Conservation (phyloP, 2,797 vertebrate species). For the Brachyrhaphis roseni region DNA sequence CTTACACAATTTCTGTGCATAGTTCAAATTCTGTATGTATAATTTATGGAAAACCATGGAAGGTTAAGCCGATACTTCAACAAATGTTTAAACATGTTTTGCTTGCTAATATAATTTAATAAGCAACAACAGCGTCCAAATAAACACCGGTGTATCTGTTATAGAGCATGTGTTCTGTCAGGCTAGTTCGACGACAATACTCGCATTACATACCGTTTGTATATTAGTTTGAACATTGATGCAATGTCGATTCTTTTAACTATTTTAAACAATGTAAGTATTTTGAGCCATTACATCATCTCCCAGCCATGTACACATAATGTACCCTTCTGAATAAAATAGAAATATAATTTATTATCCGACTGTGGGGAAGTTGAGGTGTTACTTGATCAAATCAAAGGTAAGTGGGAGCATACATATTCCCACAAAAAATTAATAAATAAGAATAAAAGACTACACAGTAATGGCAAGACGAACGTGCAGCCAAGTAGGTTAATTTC, state of each 20-base stretch:
- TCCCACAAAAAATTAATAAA: no score
- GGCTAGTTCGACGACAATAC: no score
- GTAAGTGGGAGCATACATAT: background rate
- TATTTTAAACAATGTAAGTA: background rate
- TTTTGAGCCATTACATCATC: no score
- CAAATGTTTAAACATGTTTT: background rate
- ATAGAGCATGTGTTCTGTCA: constrained; percentile 5
- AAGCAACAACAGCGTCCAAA: background rate
- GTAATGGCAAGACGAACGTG: background rate
- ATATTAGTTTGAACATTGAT: background rate
- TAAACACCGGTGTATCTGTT: background rate
- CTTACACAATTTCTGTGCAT: background rate
- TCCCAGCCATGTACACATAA: background rate
- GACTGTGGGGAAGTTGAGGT: background rate
- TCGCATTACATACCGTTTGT: background rate
- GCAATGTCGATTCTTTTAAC: background rate
- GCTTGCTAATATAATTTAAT: background rate
- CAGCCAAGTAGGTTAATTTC: no score
- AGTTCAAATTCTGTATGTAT: background rate
- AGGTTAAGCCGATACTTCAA: background rate
- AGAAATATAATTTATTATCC: no score
- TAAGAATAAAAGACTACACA: background rate
- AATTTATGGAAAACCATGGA: background rate
- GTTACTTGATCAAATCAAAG: background rate
- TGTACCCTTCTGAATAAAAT: no score